These are phyloP conservation scores for Lagodon rhomboides DNA, from an alignment of 2,797 vertebrate genomes.

Conservation along the genomic window DNA sequence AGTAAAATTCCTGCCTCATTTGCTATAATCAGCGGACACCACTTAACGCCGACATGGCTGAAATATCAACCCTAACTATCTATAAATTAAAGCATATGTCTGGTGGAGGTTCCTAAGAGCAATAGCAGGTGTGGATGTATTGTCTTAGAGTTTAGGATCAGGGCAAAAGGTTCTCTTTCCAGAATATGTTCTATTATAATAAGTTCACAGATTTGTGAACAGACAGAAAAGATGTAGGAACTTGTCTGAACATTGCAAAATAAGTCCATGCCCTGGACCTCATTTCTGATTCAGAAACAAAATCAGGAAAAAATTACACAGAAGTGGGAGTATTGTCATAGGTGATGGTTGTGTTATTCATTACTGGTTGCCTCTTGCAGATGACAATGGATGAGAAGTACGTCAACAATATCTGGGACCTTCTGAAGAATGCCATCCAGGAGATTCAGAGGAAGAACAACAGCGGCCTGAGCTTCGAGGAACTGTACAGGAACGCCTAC, in stretches of 20 bases:
- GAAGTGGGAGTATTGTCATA: neutral
- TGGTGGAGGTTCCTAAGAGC: neutral
- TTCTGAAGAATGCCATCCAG: slow-evolving; percentile 98
- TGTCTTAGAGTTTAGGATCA: neutral
- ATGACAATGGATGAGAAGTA: slow-evolving; percentile 99
- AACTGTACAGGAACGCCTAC: slow-evolving; percentile 98
- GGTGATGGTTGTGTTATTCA: neutral
- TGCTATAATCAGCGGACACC: neutral
- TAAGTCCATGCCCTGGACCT: neutral
- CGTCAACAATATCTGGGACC: slow-evolving; percentile 99
- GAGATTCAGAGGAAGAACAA: slow-evolving; percentile 99
- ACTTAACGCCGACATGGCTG: neutral
- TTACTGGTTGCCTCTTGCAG: slow-evolving; percentile 79
- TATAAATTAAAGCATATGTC: neutral
- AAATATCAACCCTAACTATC: neutral
- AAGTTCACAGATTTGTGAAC: slow-evolving; percentile 4
- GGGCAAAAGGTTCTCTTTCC: neutral
- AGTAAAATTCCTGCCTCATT: neutral
- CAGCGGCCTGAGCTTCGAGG: slow-evolving; percentile 98
- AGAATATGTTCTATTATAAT: neutral
- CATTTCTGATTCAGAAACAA: neutral
- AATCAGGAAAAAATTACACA: neutral
- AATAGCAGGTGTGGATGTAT: neutral
- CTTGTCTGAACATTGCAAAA: neutral
- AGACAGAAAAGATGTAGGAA: neutral